Evolutionary conservation across 2,888 invertebrate genomes (phyloP), one percentile per base, ranked within the genome.

Genomic region (Strigamia maritima): DNA sequence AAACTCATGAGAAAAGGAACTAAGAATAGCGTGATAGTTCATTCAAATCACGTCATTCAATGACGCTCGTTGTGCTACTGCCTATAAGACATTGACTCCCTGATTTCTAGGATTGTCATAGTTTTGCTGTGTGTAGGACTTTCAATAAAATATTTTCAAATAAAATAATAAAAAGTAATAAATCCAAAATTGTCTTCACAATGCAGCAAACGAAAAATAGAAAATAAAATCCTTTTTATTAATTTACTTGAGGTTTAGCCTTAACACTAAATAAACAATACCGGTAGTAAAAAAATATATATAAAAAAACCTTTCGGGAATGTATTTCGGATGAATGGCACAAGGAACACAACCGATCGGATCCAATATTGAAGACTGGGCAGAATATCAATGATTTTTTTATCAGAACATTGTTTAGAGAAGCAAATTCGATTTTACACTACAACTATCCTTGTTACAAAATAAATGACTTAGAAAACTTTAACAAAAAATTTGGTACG

Each of bases 1-100:
- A 60, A 60, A 10, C 60, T 19, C 19, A 60, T 19, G 60, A 60
- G 60, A 60, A 10, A 35, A 60, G 24, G 19, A 24, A 22, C 60
- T 19, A 24, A 60, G 60, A 60, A 24, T 44, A 60, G 24, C 49
- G 16, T 60, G 60, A 60, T 60, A 60, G 6, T 24, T 24, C 10
- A 60, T 60, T 60, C 60, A 60, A 60, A 60, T 60, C 60, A 60
- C 60, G 60, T 60, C 60, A 60, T 60, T 60, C 60, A n/a, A 22
- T 60, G 60, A 60, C 24, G 60, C 19, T 60, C 19, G 19, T 22
- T 24, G 22, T 24, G 24, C 60, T 2, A n/a, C 44, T 12, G 22
- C 12, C 60, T 22, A 22, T 19, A 19, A 49, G 49, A 19, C 35
- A 35, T 35, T 35, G 35, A 35, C n/a, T 49, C 49, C 6, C 49